Evolutionary conservation across 1,140 invertebrate genomes (phyloP).

Genomic region (Gryllus bimaculatus): DNA sequence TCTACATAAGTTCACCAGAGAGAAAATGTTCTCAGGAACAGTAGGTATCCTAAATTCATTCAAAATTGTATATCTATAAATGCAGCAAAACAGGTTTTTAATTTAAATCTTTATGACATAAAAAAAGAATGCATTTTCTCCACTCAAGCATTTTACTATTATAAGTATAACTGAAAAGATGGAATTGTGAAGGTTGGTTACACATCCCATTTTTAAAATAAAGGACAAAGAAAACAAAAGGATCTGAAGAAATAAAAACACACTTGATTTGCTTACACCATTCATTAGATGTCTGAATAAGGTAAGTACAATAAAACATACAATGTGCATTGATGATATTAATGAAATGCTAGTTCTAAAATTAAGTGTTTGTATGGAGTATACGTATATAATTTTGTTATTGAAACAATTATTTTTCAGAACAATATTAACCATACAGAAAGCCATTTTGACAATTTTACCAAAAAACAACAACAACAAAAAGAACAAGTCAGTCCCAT

Average conservation of each 20-base stretch:
- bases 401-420: not conserved
- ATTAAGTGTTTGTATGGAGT: not conserved
- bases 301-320: slow-evolving; percentile 5
- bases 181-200: not conserved
- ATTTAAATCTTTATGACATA: no score
- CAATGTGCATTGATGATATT: not conserved
- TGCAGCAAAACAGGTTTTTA: no score
- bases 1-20: no score
- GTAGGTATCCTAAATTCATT: no score
- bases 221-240: not conserved
- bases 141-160: not conserved
- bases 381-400: not conserved
- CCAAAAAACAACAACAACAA: not conserved
- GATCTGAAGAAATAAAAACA: not conserved
- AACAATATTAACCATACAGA: not conserved
- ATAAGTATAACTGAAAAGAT: not conserved
- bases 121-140: no score
- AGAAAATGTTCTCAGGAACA: no score
- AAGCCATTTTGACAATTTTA: not conserved
- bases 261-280: not conserved
- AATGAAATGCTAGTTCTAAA: slow-evolving; percentile 5
- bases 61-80: no score
- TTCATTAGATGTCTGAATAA: not conserved
- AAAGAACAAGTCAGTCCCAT: not conserved
- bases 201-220: not conserved